Base-by-base conservation (phyloP, 2,797 vertebrate species). In the Garrulus glandarius region DNA sequence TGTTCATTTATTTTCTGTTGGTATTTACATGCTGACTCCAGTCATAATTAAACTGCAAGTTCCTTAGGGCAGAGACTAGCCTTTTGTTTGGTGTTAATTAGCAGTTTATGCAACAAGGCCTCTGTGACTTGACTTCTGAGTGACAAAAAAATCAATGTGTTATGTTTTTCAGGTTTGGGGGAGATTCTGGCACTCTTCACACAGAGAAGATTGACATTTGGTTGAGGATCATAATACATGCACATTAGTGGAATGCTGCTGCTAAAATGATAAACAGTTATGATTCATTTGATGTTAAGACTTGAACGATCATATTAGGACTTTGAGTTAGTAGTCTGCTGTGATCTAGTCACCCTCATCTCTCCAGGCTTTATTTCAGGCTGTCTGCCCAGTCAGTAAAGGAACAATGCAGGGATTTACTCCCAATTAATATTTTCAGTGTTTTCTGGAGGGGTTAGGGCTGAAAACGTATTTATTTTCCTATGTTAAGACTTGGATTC, bases 51-150 rank as follows among this genome's bases (percentile, higher is more conserved):
- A 92, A 88, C 84, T 92, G 47, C 59, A 88, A 70, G 77, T 46
- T 96, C 90, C 94, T 95, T 70, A 93, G 93, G 95, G 90, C 85
- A 95, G 87, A 92, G 77, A 76, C 85, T 86, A 82, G 88, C 70
- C 50, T 94, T 97, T 95, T 88, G 59, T 94, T 96, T 79, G 44
- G 50, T 76, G 90, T 84, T 93, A 95, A 95, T 95, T 94, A 93
- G 86, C 77, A 88, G 85, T 93, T 96, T 95, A 70, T 93, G 92
- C 80, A 95, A 95, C 65, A 82, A 93, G 85, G 47, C 93, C 90
- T 92, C 85, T 78, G 49, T 84, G 69, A 65, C 69, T 83, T 10
- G 39, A 81, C 83, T 92, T 93, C 67, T 84, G 88, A 88, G 76
- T 47, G 76, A 84, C 74, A 84, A 13, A 88, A 81, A 94, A 92